A percentile compares a stretch with the other conserved stretches of the same genome.
Conservation (phyloP, 2,888 invertebrate genomes). For the Heliconius hortense region DNA sequence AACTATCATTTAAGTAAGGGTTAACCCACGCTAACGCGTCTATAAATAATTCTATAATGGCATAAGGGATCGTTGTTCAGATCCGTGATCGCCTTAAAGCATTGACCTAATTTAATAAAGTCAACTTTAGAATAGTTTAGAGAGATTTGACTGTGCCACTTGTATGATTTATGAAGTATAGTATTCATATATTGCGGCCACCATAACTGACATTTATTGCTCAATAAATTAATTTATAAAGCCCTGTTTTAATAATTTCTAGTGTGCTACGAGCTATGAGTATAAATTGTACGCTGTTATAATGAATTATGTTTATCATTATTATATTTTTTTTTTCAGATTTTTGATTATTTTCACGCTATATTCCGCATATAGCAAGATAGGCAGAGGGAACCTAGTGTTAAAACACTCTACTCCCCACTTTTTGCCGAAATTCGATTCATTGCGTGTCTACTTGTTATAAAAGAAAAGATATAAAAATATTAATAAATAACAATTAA, state of each 20-base stretch:
- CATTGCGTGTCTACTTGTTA: too few relatives aligned
- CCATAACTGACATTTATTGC: slow-evolving; percentile 58
- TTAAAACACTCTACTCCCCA: too few relatives aligned
- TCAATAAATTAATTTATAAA: slow-evolving; percentile 46
- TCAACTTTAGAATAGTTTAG: slow-evolving; percentile 38
- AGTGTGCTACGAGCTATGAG: too few relatives aligned
- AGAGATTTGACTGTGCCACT: slow-evolving; percentile 29
- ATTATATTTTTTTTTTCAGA: neutral
- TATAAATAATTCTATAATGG: slow-evolving; percentile 43
- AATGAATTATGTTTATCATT: neutral
- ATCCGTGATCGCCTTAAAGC: slow-evolving; percentile 56
- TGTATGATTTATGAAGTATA: slow-evolving; percentile 22
- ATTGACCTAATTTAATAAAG: slow-evolving; percentile 53
- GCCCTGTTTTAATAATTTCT: slow-evolving; percentile 8
- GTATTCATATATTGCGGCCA: neutral
- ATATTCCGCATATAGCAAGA: too few relatives aligned
- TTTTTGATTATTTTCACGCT: too few relatives aligned
- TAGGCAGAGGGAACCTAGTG: too few relatives aligned
- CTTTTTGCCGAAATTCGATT: too few relatives aligned
- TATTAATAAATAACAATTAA: too few relatives aligned
- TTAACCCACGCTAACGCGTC: slow-evolving; percentile 36
- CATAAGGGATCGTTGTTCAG: slow-evolving; percentile 53
- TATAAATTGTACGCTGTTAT: neutral
- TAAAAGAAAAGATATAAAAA: too few relatives aligned
- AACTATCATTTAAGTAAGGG: slow-evolving; percentile 40